Conservation (phyloP, 2,797 vertebrate species). For the Protosalanx chinensis region DNA sequence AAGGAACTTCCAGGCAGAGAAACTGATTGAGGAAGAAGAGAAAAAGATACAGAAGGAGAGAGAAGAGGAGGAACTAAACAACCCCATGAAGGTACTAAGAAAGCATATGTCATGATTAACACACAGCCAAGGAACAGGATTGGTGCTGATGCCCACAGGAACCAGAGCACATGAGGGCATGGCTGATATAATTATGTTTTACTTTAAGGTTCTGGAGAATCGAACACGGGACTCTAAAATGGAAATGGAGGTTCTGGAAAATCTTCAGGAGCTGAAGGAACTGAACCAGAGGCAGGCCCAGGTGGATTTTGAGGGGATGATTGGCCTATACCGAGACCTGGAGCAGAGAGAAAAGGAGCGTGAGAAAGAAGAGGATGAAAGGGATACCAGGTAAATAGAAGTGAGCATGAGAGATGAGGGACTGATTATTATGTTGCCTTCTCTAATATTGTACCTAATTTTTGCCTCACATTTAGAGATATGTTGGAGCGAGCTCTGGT, state of each 20-base stretch:
- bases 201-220: not conserved
- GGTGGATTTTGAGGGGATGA: conserved; percentile 94
- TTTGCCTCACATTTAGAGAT: conserved; percentile 58
- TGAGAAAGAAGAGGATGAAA: conserved; percentile 84
- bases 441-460: not conserved
- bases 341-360: conserved; percentile 68
- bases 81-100: not conserved
- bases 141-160: too few relatives aligned
- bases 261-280: conserved; percentile 95
- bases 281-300: conserved; percentile 94
- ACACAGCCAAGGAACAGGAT: too few relatives aligned
- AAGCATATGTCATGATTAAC: too few relatives aligned
- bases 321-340: conserved; percentile 79
- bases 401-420: not conserved
- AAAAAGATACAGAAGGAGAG: conserved; percentile 74
- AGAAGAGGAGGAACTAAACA: conserved; percentile 95
- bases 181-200: not conserved
- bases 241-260: conserved; percentile 85
- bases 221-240: not conserved
- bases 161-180: not conserved
- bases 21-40: conserved; percentile 82
- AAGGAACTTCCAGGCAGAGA: conserved; percentile 94
- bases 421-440: not conserved
- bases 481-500: conserved; percentile 82
- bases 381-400: conserved; percentile 81